Conservation (phyloP, 2,113 vertebrate species). For the Apistogramma diplotaenia region DNA sequence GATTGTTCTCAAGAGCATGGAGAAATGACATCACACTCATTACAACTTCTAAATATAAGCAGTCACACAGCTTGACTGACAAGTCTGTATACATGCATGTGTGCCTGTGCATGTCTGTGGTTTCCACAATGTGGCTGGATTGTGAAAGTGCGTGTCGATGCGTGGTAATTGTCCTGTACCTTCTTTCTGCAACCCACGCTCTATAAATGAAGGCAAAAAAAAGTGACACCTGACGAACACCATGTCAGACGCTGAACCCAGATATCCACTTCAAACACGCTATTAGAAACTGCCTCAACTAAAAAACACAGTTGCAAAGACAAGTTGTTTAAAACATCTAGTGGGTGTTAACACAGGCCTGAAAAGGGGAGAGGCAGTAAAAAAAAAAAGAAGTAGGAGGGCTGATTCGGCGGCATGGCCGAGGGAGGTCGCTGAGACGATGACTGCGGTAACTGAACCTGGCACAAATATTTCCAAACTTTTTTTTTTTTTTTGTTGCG, state of each 20-base stretch:
- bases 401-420: not conserved
- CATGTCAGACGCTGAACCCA: not conserved
- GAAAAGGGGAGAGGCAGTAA: not conserved
- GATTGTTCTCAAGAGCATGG: constrained; percentile 70
- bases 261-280: not conserved
- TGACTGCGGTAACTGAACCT: not conserved
- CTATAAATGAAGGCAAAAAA: not conserved
- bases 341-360: constrained; percentile 4
- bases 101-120: constrained; percentile 10
- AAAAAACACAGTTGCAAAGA: not conserved
- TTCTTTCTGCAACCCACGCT: not conserved
- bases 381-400: not conserved
- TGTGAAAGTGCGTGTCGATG: constrained; percentile 5
- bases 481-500: not conserved
- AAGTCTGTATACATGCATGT: constrained; percentile 60
- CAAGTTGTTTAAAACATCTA: constrained; percentile 1
- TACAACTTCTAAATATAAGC: constrained; percentile 77
- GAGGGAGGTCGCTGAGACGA: not conserved
- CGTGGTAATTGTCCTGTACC: not conserved
- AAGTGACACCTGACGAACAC: not conserved
- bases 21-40: constrained; percentile 77
- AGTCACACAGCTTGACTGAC: constrained; percentile 61
- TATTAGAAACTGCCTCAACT: not conserved
- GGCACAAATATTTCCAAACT: not conserved
- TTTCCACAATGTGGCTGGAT: constrained; percentile 1